A percentile compares a stretch with the other conserved stretches of the same genome.
phyloP scores from a whole-genome alignment of 2,888 invertebrate genomes.

The Eristalis intricaria region DNA sequence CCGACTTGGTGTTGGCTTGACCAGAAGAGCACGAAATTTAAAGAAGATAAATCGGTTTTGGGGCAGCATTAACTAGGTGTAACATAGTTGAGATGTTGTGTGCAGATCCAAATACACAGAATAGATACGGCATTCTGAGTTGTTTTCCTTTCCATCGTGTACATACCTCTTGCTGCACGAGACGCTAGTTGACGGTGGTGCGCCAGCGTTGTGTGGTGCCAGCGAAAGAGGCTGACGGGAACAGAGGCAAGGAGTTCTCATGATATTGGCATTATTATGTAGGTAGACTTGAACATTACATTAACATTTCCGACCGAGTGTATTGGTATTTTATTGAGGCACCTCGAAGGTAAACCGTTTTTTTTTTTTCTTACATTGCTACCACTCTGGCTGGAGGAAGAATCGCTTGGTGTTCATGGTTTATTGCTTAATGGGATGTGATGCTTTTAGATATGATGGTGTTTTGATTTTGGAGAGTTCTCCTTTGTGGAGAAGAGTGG shows the following conservation, averaged over 20 bases:
- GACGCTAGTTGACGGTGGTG: background rate
- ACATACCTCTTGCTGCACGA: background rate
- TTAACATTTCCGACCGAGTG: constrained; percentile 56
- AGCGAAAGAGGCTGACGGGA: background rate
- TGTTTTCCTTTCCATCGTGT: constrained; percentile 43
- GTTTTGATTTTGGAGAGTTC: background rate
- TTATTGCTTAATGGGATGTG: constrained; percentile 4
- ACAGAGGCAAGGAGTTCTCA: constrained; percentile 31
- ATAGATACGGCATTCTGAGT: constrained; percentile 46
- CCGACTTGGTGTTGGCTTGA: background rate
- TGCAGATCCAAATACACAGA: constrained; percentile 28
- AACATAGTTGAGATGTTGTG: constrained; percentile 59
- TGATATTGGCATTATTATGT: constrained; percentile 55
- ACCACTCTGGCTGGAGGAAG: background rate
- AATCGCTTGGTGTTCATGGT: constrained; percentile 8
- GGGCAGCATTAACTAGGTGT: constrained; percentile 55
- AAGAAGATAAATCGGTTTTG: constrained; percentile 59
- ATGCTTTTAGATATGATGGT: background rate
- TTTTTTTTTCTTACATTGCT: constrained; percentile 29
- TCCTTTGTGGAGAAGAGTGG: background rate
- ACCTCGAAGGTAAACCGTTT: constrained; percentile 47
- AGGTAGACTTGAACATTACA: constrained; percentile 55
- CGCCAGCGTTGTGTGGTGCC: background rate
- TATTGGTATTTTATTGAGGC: constrained; percentile 48
- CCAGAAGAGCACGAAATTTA: constrained; percentile 23